A percentile compares a stretch with the other conserved stretches of the same genome.
These are phyloP conservation scores for Cnemophilus loriae DNA, from an alignment of 2,113 vertebrate genomes.

Conservation along the genomic window DNA sequence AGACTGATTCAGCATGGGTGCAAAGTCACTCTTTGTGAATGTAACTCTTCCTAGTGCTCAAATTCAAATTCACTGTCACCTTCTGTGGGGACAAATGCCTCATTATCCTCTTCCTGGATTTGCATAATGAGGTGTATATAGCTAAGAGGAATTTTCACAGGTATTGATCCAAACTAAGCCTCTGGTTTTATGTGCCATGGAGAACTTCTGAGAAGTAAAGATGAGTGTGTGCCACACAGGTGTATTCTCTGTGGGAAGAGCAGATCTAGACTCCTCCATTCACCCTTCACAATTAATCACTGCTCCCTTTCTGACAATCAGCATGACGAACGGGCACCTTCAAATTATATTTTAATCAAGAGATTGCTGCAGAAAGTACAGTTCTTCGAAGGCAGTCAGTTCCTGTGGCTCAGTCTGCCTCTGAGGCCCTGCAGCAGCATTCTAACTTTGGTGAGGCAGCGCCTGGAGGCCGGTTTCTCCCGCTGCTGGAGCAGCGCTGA, in stretches of 20 bases:
- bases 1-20: background rate
- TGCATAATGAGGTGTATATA: background rate
- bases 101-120: background rate
- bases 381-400: background rate
- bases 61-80: background rate
- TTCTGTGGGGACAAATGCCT: background rate
- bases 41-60: background rate
- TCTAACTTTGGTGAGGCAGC: fast-evolving
- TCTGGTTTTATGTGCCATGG: background rate
- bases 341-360: background rate
- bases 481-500: fast-evolving
- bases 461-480: background rate
- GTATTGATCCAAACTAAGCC: background rate
- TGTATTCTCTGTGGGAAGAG: background rate
- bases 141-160: background rate
- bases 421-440: background rate
- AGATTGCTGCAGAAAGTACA: background rate
- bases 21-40: background rate
- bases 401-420: background rate
- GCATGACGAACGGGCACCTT: background rate
- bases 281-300: background rate
- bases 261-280: background rate
- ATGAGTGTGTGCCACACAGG: background rate
- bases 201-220: background rate
- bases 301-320: background rate